Conservation (phyloP, 2,888 invertebrate species). For the Agonopterix heracliana region DNA sequence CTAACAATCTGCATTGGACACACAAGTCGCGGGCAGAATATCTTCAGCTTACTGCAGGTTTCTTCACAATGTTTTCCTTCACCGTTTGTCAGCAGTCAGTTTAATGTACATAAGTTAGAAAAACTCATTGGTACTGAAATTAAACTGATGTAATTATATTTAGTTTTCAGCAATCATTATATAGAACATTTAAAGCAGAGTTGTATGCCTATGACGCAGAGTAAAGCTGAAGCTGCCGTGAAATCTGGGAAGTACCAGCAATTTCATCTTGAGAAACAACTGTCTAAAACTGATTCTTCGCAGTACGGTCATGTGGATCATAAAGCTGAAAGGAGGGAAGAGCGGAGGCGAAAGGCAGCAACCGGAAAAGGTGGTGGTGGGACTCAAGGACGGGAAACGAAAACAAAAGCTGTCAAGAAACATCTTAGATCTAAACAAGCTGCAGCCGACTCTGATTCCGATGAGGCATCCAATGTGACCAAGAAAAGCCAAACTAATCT, state of each 20-base stretch:
- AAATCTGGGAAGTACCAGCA: conserved; percentile 86
- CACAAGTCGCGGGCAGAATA: too few species aligned
- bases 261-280: conserved; percentile 80
- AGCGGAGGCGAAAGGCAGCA: conserved; percentile 90
- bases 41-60: too few species aligned
- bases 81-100: background rate
- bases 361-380: conserved; percentile 94
- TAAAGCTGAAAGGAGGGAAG: conserved; percentile 87
- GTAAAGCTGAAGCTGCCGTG: conserved; percentile 81
- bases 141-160: conserved; percentile 6
- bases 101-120: too few species aligned
- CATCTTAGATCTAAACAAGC: conserved; percentile 76
- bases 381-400: conserved; percentile 94
- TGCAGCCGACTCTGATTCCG: conserved; percentile 80
- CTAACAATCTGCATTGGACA: background rate
- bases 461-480: conserved; percentile 66
- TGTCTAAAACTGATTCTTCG: conserved; percentile 59
- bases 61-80: too few species aligned
- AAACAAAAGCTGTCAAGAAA: conserved; percentile 95
- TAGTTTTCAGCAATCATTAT: conserved; percentile 80
- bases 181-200: conserved; percentile 80
- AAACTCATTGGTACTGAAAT: background rate
- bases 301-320: conserved; percentile 58
- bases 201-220: conserved; percentile 80
- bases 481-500: conserved; percentile 65